A percentile compares a stretch with the other conserved stretches of the same genome.
Evolutionary conservation across 2,113 vertebrate species (phyloP).

Genomic region (Triplophysa rosa): DNA sequence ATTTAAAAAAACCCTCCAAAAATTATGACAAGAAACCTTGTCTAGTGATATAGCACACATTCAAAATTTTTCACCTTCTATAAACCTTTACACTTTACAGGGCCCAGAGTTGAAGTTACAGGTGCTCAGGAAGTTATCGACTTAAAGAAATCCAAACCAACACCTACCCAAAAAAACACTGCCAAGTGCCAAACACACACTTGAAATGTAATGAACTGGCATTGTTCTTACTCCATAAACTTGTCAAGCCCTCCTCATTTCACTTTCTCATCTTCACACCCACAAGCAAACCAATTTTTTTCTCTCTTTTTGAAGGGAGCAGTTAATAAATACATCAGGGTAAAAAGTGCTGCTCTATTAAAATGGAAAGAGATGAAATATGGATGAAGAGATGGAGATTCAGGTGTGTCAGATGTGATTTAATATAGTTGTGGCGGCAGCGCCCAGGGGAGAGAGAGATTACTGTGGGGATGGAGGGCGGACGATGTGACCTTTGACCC

Average conservation of each 20-base stretch:
- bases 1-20: neutral
- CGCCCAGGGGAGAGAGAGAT: constrained; percentile 71
- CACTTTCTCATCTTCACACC: constrained; percentile 39
- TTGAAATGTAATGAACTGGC: constrained; percentile 82
- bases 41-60: constrained; percentile 64
- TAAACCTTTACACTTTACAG: constrained; percentile 70
- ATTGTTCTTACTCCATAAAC: constrained; percentile 94
- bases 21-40: neutral
- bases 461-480: constrained; percentile 77
- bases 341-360: constrained; percentile 93
- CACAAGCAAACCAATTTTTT: constrained; percentile 84
- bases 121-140: constrained; percentile 63
- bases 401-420: constrained; percentile 96
- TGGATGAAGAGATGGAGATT: constrained; percentile 90
- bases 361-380: constrained; percentile 93
- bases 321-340: constrained; percentile 97
- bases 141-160: constrained; percentile 53
- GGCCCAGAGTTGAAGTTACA: constrained; percentile 60
- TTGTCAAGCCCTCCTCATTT: constrained; percentile 92
- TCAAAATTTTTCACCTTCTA: constrained; percentile 65
- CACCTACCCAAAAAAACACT: constrained; percentile 61
- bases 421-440: constrained; percentile 82
- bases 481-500: constrained; percentile 83
- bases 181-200: constrained; percentile 65
- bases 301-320: constrained; percentile 72